Conservation (phyloP, 2,113 vertebrate genomes). For the Eptesicus fuscus region DNA sequence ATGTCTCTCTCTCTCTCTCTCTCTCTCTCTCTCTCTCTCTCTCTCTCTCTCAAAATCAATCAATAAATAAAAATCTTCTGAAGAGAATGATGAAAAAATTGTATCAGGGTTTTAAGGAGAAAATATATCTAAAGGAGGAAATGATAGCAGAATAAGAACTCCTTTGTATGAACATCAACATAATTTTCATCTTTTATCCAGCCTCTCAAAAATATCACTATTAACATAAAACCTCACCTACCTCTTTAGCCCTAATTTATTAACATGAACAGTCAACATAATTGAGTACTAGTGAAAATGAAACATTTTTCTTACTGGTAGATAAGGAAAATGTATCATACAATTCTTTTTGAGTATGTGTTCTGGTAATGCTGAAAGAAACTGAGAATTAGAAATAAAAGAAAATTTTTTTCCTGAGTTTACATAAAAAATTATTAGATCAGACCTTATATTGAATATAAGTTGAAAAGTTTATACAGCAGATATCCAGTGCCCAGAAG, state of each 20-base stretch:
- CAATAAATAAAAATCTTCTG: neutral
- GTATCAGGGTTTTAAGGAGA: neutral
- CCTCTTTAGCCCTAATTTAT: neutral
- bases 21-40: too few species aligned
- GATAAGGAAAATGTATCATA: neutral
- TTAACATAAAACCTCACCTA: neutral
- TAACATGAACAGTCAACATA: conserved; percentile 3
- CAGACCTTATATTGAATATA: neutral
- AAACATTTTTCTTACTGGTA: conserved; percentile 32
- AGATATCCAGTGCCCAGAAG: neutral
- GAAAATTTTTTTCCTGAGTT: neutral
- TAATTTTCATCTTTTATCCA: neutral
- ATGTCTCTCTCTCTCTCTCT: too few species aligned
- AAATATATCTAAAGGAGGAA: neutral
- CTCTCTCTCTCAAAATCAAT: too few species aligned
- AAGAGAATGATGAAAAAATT: neutral
- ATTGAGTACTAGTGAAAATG: neutral
- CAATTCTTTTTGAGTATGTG: neutral
- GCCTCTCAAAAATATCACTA: neutral
- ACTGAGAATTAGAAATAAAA: conserved; percentile 12
- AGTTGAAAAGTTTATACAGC: neutral
- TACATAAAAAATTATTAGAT: neutral
- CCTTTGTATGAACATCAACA: neutral
- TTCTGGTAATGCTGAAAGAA: conserved; percentile 27
- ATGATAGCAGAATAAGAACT: neutral